Evolutionary conservation across 2,797 vertebrate genomes (phyloP).

Genomic region (Lithobates sylvaticus): DNA sequence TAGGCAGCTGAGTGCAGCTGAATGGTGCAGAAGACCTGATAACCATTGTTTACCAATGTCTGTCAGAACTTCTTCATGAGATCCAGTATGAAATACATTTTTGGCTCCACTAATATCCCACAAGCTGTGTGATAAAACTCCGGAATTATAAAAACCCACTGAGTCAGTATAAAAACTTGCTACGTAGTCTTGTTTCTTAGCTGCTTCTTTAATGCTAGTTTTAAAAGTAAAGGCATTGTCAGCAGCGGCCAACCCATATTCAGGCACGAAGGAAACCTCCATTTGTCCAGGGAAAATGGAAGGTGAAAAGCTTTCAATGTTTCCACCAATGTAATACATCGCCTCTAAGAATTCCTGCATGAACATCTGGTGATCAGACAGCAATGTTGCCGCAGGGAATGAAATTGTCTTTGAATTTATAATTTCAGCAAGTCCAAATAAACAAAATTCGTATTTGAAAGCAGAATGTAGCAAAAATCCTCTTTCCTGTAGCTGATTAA

Average conservation of each 20-base stretch:
- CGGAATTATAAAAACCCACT: slow-evolving; percentile 85
- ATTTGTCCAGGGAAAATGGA: slow-evolving; percentile 90
- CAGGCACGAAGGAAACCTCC: slow-evolving; percentile 89
- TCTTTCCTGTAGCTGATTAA: slow-evolving; percentile 82
- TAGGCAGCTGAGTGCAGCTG: slow-evolving; percentile 90
- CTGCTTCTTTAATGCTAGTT: slow-evolving; percentile 92
- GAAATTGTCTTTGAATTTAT: slow-evolving; percentile 88
- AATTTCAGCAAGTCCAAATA: slow-evolving; percentile 86
- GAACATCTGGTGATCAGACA: slow-evolving; percentile 89
- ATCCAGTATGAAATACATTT: slow-evolving; percentile 81
- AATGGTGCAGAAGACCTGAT: slow-evolving; percentile 86
- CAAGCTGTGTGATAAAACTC: slow-evolving; percentile 87
- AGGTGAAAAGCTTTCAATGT: slow-evolving; percentile 91
- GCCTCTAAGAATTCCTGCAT: slow-evolving; percentile 90
- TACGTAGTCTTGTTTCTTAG: slow-evolving; percentile 89
- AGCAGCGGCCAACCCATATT: slow-evolving; percentile 86
- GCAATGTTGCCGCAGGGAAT: slow-evolving; percentile 87
- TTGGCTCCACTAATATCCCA: slow-evolving; percentile 84
- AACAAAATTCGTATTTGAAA: slow-evolving; percentile 92
- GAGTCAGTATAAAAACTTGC: slow-evolving; percentile 90
- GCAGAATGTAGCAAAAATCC: slow-evolving; percentile 88
- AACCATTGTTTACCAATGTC: slow-evolving; percentile 87
- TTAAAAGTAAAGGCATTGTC: slow-evolving; percentile 93
- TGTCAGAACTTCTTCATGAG: slow-evolving; percentile 78
- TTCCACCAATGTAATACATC: slow-evolving; percentile 90